A percentile compares a stretch with the other conserved stretches of the same genome.
Evolutionary conservation across 2,888 invertebrate species (phyloP).

Genomic region (Drosophila setosimentum): DNA sequence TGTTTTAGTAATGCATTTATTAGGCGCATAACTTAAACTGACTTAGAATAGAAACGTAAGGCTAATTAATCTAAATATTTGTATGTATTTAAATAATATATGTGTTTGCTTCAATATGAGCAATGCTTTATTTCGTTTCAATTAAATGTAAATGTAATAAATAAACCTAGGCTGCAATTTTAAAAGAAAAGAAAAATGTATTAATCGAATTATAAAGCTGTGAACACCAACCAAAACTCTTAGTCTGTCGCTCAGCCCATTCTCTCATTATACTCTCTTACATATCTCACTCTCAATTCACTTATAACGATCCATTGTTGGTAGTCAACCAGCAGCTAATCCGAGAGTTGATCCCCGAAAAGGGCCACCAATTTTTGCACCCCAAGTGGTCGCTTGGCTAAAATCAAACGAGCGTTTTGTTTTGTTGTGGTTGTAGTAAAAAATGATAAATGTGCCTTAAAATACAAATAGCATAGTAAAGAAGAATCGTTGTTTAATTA

Average conservation of each 20-base stretch:
- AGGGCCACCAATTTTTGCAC: conserved; percentile 28
- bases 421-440: conserved; percentile 45
- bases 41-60: conserved; percentile 54
- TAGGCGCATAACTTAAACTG: conserved; percentile 70
- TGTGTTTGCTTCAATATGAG: conserved; percentile 14
- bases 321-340: conserved; percentile 43
- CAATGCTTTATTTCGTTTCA: conserved; percentile 44
- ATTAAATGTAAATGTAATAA: conserved; percentile 16
- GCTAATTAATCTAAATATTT: conserved; percentile 60
- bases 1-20: conserved; percentile 77
- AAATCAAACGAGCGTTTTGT: conserved; percentile 69
- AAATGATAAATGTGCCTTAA: conserved; percentile 49
- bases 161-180: conserved; percentile 58
- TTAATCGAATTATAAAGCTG: conserved; percentile 30
- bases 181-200: conserved; percentile 40
- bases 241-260: conserved; percentile 31
- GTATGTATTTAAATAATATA: conserved; percentile 33
- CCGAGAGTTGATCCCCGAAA: conserved; percentile 37
- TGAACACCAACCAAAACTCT: conserved; percentile 15
- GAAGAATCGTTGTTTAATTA: neutral
- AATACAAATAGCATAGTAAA: conserved; percentile 53
- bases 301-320: conserved; percentile 30
- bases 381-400: conserved; percentile 54
- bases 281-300: conserved; percentile 23
- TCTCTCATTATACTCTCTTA: conserved; percentile 18